Base-by-base conservation (phyloP, 1,140 invertebrate genomes). In the Drosophila repletoides region DNA sequence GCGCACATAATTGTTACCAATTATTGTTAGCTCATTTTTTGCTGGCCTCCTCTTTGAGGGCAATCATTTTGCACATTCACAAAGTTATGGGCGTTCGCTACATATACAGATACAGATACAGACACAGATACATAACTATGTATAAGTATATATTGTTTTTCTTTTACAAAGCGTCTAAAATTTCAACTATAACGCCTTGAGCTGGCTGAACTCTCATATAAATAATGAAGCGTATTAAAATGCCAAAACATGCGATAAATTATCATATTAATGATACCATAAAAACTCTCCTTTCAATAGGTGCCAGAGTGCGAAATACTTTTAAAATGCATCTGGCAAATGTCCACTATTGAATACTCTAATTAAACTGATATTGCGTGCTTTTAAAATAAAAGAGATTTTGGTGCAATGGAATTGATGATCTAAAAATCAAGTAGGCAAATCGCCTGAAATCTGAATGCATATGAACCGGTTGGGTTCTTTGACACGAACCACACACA, bases 21-120 rank as follows among this genome's bases (percentile, higher is more conserved):
- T 84, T 84, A 83, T 84, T 74, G 76, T 84, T 83, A 79, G 68
- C 79, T 77, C 53, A 83, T 83, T 84, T 76, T 29, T 46, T 22
- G 51, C 28, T 36, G 60, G 64, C 43, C n/a, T n/a, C 53, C 60
- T 52, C 41, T 19, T 52, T 31, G 22, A 34, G 9, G 17, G 31
- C 40, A 45, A 46, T 48, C 40, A 51, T 72, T 40, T 51, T 34
- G 31, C 55, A 60, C 56, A 51, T 51, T 51, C n/a, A 43, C 34
- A 28, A 21, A 60, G 41, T 60, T 26, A 51, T 66, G 36, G 55
- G 15, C 41, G 61, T 10, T 38, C 41, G 24, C 17, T 19, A 12
- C 17, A 14, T 17, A 17, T 15, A 38, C 19, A 43, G 2, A 21
- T 6, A 12, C 10, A 9, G 21, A 7, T 33, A 45, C 12, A 49